Percentiles rank a stretch among this genome's conserved stretches.
Conservation (phyloP, 2,113 vertebrate genomes). For the Crotalus horridus region DNA sequence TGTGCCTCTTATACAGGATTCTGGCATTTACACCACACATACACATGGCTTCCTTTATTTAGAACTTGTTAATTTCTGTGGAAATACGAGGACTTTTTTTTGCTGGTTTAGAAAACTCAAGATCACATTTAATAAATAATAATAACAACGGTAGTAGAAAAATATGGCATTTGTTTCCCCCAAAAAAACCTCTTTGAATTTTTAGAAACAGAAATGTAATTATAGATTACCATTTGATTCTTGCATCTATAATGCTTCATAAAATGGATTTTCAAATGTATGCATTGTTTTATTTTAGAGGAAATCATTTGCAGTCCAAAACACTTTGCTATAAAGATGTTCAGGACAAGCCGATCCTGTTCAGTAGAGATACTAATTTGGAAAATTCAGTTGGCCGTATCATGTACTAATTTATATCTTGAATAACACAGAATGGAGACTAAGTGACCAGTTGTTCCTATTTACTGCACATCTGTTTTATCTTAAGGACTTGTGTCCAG, state of each 20-base stretch:
- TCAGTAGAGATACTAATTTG: neutral
- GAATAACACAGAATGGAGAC: neutral
- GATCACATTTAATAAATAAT: conserved; percentile 57
- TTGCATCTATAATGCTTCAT: conserved; percentile 86
- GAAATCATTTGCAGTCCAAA: conserved; percentile 50
- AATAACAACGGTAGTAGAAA: conserved; percentile 26
- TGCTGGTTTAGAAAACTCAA: conserved; percentile 65
- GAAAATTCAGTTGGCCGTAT: neutral
- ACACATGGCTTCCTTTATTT: conserved; percentile 51
- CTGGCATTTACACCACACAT: conserved; percentile 46
- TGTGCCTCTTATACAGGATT: conserved; percentile 49
- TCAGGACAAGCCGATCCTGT: neutral
- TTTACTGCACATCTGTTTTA: no score
- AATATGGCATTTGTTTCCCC: conserved; percentile 73
- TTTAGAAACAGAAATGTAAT: conserved; percentile 79
- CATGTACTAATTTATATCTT: neutral
- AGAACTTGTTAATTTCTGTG: conserved; percentile 53
- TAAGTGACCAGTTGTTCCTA: neutral
- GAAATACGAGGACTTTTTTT: conserved; percentile 69
- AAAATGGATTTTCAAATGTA: conserved; percentile 78
- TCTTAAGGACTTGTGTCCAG: neutral
- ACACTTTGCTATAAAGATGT: neutral
- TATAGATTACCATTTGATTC: conserved; percentile 76
- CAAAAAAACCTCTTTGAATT: conserved; percentile 72
- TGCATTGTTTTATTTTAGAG: conserved; percentile 62